Percentiles rank a stretch among this genome's conserved stretches.
phyloP scores from a whole-genome alignment of 2,888 invertebrate genomes.

The Drosophila paramelanica region DNA sequence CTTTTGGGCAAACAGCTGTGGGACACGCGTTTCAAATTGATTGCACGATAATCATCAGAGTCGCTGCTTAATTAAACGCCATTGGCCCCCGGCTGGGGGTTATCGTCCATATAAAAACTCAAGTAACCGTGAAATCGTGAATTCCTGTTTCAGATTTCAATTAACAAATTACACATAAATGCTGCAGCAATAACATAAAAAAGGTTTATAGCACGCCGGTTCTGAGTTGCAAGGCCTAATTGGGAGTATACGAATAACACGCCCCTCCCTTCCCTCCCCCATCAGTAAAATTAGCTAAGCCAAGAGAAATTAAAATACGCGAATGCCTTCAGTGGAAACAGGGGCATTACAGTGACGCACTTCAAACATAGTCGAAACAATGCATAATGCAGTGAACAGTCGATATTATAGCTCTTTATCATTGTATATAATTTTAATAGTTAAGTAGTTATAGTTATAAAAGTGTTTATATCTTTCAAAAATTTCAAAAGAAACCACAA shows the following conservation, averaged over 20 bases:
- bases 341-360: too few species aligned
- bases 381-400: too few species aligned
- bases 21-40: constrained; percentile 33
- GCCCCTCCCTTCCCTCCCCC: too few species aligned
- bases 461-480: too few species aligned
- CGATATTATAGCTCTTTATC: too few species aligned
- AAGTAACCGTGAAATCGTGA: constrained; percentile 34
- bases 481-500: too few species aligned
- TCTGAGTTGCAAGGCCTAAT: background rate
- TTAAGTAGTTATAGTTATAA: too few species aligned
- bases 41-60: constrained; percentile 19
- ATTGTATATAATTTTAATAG: too few species aligned
- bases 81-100: constrained; percentile 28
- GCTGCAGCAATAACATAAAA: background rate
- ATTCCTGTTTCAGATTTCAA: constrained; percentile 37
- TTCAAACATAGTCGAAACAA: too few species aligned
- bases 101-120: constrained; percentile 33
- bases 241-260: background rate
- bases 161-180: constrained; percentile 26
- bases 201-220: background rate
- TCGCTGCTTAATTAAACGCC: constrained; percentile 21
- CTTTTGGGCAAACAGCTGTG: constrained; percentile 2
- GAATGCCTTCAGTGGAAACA: too few species aligned
- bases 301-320: background rate
- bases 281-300: background rate